Conservation (phyloP, 1,140 invertebrate species). For the Drosophila santomea region DNA sequence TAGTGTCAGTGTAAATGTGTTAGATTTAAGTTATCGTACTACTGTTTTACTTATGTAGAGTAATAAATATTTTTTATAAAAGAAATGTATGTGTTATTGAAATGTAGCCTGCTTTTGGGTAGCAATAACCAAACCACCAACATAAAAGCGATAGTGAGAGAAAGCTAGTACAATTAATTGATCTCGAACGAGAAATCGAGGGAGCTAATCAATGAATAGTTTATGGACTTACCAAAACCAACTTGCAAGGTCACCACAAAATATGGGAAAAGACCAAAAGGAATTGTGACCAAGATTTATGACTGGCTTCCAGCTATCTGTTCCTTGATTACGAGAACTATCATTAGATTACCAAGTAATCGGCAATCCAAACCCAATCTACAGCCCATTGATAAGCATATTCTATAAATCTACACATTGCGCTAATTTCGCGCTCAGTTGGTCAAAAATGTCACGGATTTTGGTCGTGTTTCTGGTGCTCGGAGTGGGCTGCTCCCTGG, state of each 20-base stretch:
- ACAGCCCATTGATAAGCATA: constrained; percentile 25
- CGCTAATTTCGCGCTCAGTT: constrained; percentile 34
- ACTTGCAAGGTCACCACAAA: neutral
- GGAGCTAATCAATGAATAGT: neutral
- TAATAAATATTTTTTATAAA: neutral
- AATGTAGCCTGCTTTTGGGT: constrained; percentile 16
- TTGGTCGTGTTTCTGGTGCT: constrained; percentile 48
- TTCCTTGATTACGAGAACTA: constrained; percentile 22
- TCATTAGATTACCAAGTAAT: constrained; percentile 37
- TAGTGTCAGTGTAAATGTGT: constrained; percentile 54
- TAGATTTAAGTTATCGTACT: constrained; percentile 8
- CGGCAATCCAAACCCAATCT: constrained; percentile 31
- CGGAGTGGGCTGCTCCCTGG: constrained; percentile 34
- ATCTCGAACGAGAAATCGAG: neutral
- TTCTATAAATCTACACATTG: constrained; percentile 33
- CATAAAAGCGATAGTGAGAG: neutral
- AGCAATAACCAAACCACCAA: too few relatives aligned
- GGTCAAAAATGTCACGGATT: constrained; percentile 54
- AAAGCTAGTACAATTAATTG: neutral
- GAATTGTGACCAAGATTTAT: constrained; percentile 26
- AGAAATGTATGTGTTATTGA: too few relatives aligned
- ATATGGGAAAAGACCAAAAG: neutral
- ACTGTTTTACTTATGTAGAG: too few relatives aligned
- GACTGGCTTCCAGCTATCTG: constrained; percentile 10
- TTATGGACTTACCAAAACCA: neutral